Percentiles rank a stretch among this genome's conserved stretches.
These are phyloP conservation scores for Xestia c-nigrum DNA, from an alignment of 2,888 invertebrate genomes.

Conservation along the genomic window DNA sequence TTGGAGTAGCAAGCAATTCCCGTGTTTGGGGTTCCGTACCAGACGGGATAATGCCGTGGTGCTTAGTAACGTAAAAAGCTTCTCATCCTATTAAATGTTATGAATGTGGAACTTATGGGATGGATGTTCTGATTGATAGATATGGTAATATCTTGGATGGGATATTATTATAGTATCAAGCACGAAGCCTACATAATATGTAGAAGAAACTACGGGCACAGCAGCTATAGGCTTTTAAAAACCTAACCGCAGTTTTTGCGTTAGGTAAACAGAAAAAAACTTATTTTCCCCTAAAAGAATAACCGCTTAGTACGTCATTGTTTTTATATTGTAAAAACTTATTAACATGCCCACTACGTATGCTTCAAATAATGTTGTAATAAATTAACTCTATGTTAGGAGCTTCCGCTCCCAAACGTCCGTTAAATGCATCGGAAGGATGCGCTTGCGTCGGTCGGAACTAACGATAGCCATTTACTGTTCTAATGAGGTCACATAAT, in stretches of 20 bases:
- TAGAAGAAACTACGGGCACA: background rate
- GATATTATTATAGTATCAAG: background rate
- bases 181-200: background rate
- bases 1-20: conserved; percentile 21
- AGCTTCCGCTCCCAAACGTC: conserved; percentile 55
- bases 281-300: background rate
- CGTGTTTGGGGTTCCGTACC: conserved; percentile 2
- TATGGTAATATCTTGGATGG: background rate
- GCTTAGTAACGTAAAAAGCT: background rate
- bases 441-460: conserved; percentile 52
- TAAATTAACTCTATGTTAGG: conserved; percentile 41
- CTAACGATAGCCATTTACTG: conserved; percentile 51
- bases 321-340: background rate
- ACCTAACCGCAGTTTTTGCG: background rate
- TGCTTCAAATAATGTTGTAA: conserved; percentile 39
- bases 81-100: background rate
- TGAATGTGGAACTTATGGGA: background rate
- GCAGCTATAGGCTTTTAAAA: background rate
- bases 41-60: background rate
- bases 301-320: background rate
- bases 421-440: conserved; percentile 56
- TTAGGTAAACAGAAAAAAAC: background rate
- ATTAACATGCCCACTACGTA: conserved; percentile 11
- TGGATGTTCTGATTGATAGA: background rate
- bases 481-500: conserved; percentile 57